Conservation (phyloP, 2,797 vertebrate species). For the Clarias platycephalus region DNA sequence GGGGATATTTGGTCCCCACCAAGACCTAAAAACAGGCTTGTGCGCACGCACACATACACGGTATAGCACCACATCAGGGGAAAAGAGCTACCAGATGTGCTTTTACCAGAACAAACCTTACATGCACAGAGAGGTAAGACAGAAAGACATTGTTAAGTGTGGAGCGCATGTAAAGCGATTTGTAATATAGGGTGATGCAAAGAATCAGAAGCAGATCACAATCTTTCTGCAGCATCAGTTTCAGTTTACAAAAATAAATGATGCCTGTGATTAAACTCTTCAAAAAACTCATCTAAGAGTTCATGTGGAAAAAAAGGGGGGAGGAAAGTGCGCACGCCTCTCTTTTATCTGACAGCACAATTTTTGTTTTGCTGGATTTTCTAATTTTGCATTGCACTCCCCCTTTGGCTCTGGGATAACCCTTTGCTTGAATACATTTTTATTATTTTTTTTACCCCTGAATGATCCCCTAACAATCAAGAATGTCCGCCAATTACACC, state of each 20-base stretch:
- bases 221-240: conserved; percentile 10
- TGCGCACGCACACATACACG: conserved; percentile 23
- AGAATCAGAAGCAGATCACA: conserved; percentile 29
- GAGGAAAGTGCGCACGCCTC: background rate
- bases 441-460: background rate
- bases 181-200: conserved; percentile 39
- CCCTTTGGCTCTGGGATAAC: background rate
- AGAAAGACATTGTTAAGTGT: conserved; percentile 49
- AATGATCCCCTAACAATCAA: background rate
- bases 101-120: conserved; percentile 41
- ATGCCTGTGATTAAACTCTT: conserved; percentile 6
- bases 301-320: background rate
- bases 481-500: background rate
- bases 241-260: conserved; percentile 10
- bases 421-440: background rate
- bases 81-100: conserved; percentile 59
- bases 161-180: conserved; percentile 37
- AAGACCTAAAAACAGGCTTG: background rate
- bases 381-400: background rate
- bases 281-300: background rate
- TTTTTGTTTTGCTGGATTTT: background rate
- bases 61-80: conserved; percentile 54
- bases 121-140: conserved; percentile 47
- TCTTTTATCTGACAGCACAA: conserved; percentile 3
- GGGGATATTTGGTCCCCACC: background rate